Conservation (phyloP, 2,888 invertebrate genomes). For the Mongoloraphidia duomilia region DNA sequence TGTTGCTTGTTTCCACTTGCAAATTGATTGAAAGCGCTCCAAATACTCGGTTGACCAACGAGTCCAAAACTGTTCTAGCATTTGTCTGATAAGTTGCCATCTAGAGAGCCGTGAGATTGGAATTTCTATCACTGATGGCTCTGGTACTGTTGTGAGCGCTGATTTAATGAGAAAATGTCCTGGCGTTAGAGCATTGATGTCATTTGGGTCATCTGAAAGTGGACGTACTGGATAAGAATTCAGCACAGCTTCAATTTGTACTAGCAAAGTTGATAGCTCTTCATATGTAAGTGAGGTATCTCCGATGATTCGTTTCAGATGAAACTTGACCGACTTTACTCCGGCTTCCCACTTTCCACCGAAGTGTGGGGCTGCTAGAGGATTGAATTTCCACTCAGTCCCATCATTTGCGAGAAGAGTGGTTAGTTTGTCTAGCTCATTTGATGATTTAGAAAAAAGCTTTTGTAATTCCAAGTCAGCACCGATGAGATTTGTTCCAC, state of each 20-base stretch:
- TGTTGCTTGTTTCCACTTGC: no score
- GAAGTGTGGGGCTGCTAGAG: no score
- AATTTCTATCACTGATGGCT: neutral
- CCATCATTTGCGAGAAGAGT: no score
- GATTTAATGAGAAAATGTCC: neutral
- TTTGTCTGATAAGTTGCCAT: no score
- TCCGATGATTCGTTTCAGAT: neutral
- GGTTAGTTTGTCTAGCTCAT: slow-evolving; percentile 7
- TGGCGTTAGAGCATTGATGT: neutral
- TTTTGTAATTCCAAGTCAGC: neutral
- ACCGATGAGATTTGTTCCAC: slow-evolving; percentile 16
- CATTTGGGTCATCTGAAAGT: neutral
- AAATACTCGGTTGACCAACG: no score
- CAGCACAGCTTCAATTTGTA: neutral
- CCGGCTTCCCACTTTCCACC: no score
- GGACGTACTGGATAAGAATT: slow-evolving; percentile 3
- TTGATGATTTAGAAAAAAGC: slow-evolving; percentile 2
- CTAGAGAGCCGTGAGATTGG: neutral
- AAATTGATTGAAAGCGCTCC: no score
- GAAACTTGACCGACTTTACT: slow-evolving; percentile 3
- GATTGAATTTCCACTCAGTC: no score
- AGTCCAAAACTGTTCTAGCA: no score
- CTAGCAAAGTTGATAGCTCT: slow-evolving; percentile 2
- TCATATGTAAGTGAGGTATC: neutral
- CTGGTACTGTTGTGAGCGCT: neutral